Evolutionary conservation across 2,113 vertebrate genomes (phyloP), one percentile per base, ranked within the genome.

Genomic region (Gobio gobio): DNA sequence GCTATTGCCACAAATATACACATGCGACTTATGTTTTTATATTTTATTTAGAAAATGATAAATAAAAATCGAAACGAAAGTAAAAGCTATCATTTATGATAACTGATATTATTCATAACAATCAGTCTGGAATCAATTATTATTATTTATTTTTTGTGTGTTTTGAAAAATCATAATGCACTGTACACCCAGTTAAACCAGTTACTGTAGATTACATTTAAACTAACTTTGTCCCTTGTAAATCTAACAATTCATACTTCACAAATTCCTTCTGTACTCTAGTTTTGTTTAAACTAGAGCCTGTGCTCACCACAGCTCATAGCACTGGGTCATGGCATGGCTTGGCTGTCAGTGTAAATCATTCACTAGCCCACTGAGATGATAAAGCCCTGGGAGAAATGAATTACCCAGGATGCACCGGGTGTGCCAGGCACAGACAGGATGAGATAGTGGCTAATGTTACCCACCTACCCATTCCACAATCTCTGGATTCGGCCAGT

Each of bases 341-440:
- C 82, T 78, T 80, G 78, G 87, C 83, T 93, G 91, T 91, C 90
- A 89, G 85, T 74, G 78, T 87, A 83, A 93, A 92, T 93, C 92
- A 90, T 86, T 88, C 86, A 86, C 40, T 85, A 78, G 79, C 84
- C 86, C 85, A 72, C 82, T 92, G 91, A 92, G 90, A 89, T 75
- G 88, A 91, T 91, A 87, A 92, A 83, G 59, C 83, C 89, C 83
- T 78, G 86, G 49, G 90, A 91, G 87, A 88, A 90, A 91, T 86
- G 89, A 92, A 92, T 92, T 90, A 93, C 90, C 92, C 91, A 92
- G 77, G 70, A 91, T 93, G 91, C 91, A 93, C 59, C 54, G 84
- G 75, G 86, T 87, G 82, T 58, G 18, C 51, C 61, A 64, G 80
- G 86, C 83, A 88, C 26, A 77, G 75, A 82, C 87, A 87, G 85